phyloP scores from a whole-genome alignment of 2,113 vertebrate genomes.

The Hucho hucho region DNA sequence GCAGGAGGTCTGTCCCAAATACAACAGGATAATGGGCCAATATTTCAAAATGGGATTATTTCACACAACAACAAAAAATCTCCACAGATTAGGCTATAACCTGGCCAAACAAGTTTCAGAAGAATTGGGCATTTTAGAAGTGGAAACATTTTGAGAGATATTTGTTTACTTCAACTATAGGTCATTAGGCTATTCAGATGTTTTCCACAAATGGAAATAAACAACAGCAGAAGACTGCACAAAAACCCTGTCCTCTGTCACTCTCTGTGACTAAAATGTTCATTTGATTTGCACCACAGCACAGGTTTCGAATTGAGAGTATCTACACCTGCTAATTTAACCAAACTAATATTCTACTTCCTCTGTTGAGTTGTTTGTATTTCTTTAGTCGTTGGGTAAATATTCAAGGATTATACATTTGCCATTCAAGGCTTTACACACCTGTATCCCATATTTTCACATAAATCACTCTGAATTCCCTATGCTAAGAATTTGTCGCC shows the following conservation, averaged over 20 bases:
- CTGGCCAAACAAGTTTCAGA: background rate
- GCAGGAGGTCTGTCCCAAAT: slow-evolving; percentile 27
- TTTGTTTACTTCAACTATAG: slow-evolving; percentile 22
- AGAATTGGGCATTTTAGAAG: slow-evolving; percentile 26
- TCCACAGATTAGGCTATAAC: slow-evolving; percentile 16
- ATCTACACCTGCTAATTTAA: no score
- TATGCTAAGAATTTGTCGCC: background rate
- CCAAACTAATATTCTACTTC: background rate
- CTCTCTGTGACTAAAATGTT: no score
- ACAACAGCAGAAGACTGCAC: background rate
- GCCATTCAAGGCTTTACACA: background rate
- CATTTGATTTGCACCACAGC: no score
- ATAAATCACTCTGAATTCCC: background rate
- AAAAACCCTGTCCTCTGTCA: no score
- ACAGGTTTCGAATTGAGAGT: no score
- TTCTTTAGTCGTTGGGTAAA: background rate
- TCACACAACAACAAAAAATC: background rate
- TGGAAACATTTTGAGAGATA: slow-evolving; percentile 24
- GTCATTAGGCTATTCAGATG: slow-evolving; percentile 25
- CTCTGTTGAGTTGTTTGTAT: background rate
- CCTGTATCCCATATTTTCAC: no score
- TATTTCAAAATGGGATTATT: slow-evolving; percentile 40
- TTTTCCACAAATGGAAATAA: slow-evolving; percentile 32
- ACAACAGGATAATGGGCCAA: slow-evolving; percentile 41
- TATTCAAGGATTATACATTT: background rate